These are phyloP conservation scores for Carlito syrichta DNA, from an alignment of 2,113 vertebrate genomes.

Conservation along the genomic window DNA sequence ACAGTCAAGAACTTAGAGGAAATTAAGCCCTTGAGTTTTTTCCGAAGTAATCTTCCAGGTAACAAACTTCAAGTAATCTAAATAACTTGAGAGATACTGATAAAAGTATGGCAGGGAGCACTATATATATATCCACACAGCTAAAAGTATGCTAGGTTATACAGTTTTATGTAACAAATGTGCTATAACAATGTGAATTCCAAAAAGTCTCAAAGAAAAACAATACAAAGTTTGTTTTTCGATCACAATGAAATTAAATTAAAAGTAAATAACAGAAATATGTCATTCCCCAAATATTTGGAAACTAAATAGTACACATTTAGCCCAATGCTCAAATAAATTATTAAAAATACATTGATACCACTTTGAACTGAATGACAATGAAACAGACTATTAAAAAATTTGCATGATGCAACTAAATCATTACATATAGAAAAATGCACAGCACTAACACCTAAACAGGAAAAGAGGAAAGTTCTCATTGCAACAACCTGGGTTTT, in stretches of 20 bases:
- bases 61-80: neutral
- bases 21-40: neutral
- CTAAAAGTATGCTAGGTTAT: neutral
- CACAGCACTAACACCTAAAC: neutral
- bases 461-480: neutral
- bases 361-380: neutral
- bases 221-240: neutral
- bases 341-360: neutral
- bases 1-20: neutral
- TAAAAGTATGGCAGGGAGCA: neutral
- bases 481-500: neutral
- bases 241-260: neutral
- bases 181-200: neutral
- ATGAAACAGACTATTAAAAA: neutral
- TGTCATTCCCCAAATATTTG: neutral
- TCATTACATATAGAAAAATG: neutral
- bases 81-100: neutral
- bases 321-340: neutral
- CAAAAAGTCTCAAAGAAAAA: neutral
- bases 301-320: neutral
- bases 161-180: neutral
- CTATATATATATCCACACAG: neutral
- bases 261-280: neutral
- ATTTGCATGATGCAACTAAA: neutral
- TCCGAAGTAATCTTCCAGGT: neutral